These are phyloP conservation scores for Bombus soroeensis DNA, from an alignment of 1,140 invertebrate genomes.

Conservation along the genomic window DNA sequence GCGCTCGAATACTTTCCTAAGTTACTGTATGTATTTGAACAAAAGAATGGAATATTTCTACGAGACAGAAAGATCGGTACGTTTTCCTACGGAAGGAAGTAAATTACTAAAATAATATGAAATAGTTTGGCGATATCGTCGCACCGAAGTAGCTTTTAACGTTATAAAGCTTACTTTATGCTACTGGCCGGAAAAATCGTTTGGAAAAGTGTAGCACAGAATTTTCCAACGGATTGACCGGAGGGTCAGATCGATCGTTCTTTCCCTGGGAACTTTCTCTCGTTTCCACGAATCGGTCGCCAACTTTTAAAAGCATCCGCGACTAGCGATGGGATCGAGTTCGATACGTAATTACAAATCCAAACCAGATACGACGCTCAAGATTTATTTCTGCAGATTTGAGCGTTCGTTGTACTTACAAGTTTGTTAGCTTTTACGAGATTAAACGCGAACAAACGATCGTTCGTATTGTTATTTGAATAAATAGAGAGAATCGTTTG, in stretches of 20 bases:
- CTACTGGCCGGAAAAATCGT: neutral
- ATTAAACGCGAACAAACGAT: too few species aligned
- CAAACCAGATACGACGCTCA: neutral
- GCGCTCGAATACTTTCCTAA: neutral
- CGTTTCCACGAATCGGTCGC: neutral
- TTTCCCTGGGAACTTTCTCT: neutral
- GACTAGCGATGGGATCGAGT: neutral
- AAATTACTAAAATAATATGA: neutral
- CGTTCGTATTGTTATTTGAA: too few species aligned
- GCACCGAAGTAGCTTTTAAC: neutral
- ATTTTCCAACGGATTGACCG: neutral
- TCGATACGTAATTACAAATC: neutral
- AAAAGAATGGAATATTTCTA: neutral
- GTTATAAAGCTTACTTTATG: neutral
- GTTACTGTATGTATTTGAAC: neutral
- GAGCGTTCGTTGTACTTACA: too few species aligned
- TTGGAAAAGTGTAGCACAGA: neutral
- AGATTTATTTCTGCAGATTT: neutral
- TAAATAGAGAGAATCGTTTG: too few species aligned
- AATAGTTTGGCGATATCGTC: neutral
- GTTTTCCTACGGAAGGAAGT: neutral
- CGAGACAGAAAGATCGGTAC: neutral
- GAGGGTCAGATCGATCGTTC: neutral
- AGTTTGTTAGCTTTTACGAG: too few species aligned
- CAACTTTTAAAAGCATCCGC: constrained; percentile 22